Conservation (phyloP, 2,113 vertebrate species). For the Paraplagusia blochii region DNA sequence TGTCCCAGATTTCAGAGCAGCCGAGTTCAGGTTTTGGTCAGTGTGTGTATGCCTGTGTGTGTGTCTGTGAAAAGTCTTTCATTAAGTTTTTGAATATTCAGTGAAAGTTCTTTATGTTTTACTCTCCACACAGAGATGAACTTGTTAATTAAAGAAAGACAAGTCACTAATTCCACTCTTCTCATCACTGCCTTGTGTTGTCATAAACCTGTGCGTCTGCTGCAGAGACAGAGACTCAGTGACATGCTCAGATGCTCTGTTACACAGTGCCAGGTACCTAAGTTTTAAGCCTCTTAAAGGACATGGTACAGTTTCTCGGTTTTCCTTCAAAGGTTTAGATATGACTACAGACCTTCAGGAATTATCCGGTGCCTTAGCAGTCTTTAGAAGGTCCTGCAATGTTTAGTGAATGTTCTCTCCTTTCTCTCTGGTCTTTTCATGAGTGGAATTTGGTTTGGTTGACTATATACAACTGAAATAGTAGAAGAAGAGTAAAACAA, state of each 20-base stretch:
- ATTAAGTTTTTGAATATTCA: too few relatives aligned
- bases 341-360: constrained; percentile 33
- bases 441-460: too few relatives aligned
- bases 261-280: constrained; percentile 47
- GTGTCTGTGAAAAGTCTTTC: neutral
- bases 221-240: constrained; percentile 11
- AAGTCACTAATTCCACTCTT: constrained; percentile 67
- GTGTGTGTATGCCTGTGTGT: constrained; percentile 18
- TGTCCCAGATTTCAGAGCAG: constrained; percentile 67
- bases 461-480: too few relatives aligned
- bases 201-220: constrained; percentile 19
- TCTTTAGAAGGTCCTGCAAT: too few relatives aligned
- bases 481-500: too few relatives aligned
- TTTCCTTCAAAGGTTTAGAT: constrained; percentile 66
- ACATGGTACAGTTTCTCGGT: constrained; percentile 36
- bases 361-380: too few relatives aligned
- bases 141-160: constrained; percentile 68
- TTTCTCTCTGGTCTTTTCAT: too few relatives aligned
- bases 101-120: constrained; percentile 45
- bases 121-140: constrained; percentile 67
- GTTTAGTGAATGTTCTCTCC: too few relatives aligned
- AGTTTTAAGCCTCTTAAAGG: constrained; percentile 72
- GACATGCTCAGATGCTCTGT: constrained; percentile 12
- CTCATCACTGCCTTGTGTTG: constrained; percentile 31
- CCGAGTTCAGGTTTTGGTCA: constrained; percentile 61